Conservation (phyloP, 2,797 vertebrate genomes). For the Prionace glauca region DNA sequence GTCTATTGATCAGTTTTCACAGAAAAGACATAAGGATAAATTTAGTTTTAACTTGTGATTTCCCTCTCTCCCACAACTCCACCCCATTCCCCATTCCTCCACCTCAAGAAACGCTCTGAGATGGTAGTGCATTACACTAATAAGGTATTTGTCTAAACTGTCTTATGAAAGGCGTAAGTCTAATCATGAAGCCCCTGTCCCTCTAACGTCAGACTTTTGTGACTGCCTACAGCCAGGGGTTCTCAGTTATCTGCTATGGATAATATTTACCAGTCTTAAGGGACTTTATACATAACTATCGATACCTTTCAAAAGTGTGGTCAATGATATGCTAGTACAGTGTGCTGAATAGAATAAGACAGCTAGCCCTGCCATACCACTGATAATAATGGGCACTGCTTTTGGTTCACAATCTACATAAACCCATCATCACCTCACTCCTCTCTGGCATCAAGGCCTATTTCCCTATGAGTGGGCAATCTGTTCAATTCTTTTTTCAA, state of each 20-base stretch:
- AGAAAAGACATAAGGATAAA: not conserved
- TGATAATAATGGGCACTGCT: not conserved
- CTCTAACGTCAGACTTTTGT: not conserved
- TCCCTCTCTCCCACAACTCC: not conserved
- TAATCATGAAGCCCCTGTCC: too few species aligned
- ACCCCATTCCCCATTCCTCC: too few species aligned
- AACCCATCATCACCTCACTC: too few species aligned
- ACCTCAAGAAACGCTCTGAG: too few species aligned
- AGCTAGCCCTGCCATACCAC: not conserved
- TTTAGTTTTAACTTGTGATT: not conserved
- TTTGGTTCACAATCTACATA: not conserved
- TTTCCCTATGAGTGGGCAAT: too few species aligned
- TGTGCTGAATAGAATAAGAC: not conserved
- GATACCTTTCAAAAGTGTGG: not conserved
- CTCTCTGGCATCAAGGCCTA: too few species aligned
- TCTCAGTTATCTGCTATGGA: not conserved
- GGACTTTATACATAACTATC: not conserved
- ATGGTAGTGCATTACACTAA: too few species aligned
- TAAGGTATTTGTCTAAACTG: too few species aligned
- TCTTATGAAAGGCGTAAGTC: too few species aligned
- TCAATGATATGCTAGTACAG: not conserved
- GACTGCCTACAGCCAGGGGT: not conserved
- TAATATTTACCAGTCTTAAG: not conserved
- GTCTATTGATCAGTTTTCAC: not conserved
- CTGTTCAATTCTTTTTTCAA: too few species aligned